Conservation (phyloP, 2,888 invertebrate genomes). For the Mactromeris polynyma region DNA sequence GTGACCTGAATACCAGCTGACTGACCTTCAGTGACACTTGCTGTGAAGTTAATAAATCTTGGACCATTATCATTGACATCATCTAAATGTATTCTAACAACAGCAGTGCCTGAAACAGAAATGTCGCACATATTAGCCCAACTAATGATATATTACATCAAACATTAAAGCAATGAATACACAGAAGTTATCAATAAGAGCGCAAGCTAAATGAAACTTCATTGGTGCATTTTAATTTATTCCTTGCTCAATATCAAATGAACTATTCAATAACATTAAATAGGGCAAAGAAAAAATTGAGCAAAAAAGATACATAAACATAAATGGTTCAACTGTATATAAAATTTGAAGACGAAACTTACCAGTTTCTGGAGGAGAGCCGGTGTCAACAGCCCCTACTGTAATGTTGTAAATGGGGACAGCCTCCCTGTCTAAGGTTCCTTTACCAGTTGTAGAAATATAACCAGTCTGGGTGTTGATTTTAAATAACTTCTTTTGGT, state of each 20-base stretch:
- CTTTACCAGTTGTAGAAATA: slow-evolving; percentile 76
- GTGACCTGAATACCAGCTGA: slow-evolving; percentile 72
- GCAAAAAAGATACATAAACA: too few species aligned
- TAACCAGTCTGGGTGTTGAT: slow-evolving; percentile 76
- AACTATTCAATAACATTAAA: too few species aligned
- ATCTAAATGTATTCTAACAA: slow-evolving; percentile 92
- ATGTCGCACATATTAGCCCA: neutral
- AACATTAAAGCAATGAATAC: too few species aligned
- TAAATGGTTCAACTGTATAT: neutral
- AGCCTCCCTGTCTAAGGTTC: slow-evolving; percentile 81
- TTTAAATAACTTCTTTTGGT: slow-evolving; percentile 74
- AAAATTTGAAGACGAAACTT: too few species aligned
- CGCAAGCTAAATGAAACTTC: too few species aligned
- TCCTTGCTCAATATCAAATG: too few species aligned
- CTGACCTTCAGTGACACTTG: slow-evolving; percentile 79
- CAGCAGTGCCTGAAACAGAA: slow-evolving; percentile 91
- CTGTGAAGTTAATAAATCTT: slow-evolving; percentile 89
- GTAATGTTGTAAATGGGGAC: slow-evolving; percentile 78
- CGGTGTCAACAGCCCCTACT: slow-evolving; percentile 82
- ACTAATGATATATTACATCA: neutral
- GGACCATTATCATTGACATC: slow-evolving; percentile 98
- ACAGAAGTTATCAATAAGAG: too few species aligned
- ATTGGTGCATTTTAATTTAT: too few species aligned
- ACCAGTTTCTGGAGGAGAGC: slow-evolving; percentile 82
- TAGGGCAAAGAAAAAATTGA: too few species aligned